Evolutionary conservation across 2,797 vertebrate genomes (phyloP), one percentile per base, ranked within the genome.

Genomic region (Danio albolineatus): DNA sequence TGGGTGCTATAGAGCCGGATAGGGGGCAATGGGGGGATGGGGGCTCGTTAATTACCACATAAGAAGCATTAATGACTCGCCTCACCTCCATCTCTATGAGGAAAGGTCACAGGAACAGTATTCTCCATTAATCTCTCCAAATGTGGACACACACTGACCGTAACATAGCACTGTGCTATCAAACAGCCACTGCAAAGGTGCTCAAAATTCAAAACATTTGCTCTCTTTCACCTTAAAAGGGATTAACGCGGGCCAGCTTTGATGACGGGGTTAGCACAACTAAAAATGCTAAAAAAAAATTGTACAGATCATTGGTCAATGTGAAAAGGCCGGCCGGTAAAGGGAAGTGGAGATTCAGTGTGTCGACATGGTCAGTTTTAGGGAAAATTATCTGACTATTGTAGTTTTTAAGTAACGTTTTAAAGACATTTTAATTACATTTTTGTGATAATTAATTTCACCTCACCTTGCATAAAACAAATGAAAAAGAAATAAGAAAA

Each of bases 41-140:
- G 93, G 91, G 92, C 93, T 94, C 93, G 93, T 96, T 96, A 96
- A 96, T 96, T 96, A 96, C 95, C 95, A 95, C 95, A 95, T 96
- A 96, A 96, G 95, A 96, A 95, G 94, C 95, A 95, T 95, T 96
- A 96, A 96, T 95, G 95, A 95, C 95, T 94, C 89, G 90, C 93
- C 95, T 96, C 95, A 96, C 95, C 95, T 96, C 95, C 95, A 96
- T 94, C 94, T 95, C 94, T 93, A 94, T 92, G 94, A 94, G 93
- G 94, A 96, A 96, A 96, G 95, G 95, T 96, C 95, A 96, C 93
- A 90, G 93, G 93, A 95, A 95, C 95, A 94, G 95, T 95, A 95
- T 95, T 95, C 90, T 87, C 93, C 95, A 95, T 96, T 95, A 95
- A 96, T 96, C 95, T 95, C 95, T 93, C 93, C 91, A 91, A 95